phyloP scores from a whole-genome alignment of 2,113 vertebrate species.

The Anseranas semipalmata region DNA sequence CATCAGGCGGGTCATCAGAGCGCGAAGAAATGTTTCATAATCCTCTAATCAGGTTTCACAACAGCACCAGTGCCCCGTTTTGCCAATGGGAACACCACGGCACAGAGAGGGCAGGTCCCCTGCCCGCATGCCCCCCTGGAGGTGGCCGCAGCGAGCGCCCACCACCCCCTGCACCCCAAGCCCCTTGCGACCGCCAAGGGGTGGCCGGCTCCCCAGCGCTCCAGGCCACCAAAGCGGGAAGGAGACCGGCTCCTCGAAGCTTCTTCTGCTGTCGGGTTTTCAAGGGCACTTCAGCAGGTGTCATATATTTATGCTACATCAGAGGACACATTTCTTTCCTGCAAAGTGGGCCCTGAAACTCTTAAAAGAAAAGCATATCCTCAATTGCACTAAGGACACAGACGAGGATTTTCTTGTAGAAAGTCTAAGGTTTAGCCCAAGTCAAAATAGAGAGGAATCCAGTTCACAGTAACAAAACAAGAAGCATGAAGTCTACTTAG shows the following conservation, averaged over 20 bases:
- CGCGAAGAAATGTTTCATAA: slow-evolving; percentile 37
- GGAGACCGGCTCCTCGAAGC: background rate
- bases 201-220: background rate
- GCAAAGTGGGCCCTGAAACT: background rate
- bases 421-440: background rate
- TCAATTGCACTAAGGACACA: background rate
- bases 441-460: background rate
- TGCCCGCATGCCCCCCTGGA: background rate
- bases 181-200: background rate
- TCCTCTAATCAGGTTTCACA: slow-evolving; percentile 29
- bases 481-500: background rate
- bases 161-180: background rate
- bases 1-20: slow-evolving; percentile 12
- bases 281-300: background rate
- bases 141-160: accelerated
- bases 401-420: background rate
- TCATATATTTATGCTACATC: background rate
- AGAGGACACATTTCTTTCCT: background rate
- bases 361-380: background rate
- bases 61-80: background rate
- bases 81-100: background rate
- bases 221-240: background rate
- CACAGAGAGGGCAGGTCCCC: background rate
- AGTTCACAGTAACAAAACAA: background rate
- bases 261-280: background rate